These are phyloP conservation scores for Fratercula arctica DNA, from an alignment of 2,797 vertebrate genomes.

Conservation along the genomic window DNA sequence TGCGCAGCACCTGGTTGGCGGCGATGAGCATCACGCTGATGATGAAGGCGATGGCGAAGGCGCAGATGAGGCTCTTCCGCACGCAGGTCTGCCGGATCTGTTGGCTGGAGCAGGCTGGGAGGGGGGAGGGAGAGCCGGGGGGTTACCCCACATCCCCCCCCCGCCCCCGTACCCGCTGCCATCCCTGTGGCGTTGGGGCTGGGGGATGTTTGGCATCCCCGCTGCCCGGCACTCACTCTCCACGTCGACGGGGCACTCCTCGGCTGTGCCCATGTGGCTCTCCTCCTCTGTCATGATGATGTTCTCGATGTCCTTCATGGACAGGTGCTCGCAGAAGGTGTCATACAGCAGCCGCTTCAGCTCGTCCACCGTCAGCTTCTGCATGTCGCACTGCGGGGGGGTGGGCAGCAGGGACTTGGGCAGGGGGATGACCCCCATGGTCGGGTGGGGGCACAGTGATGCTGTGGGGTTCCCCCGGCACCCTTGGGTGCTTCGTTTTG, in stretches of 20 bases:
- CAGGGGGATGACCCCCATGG: rapidly evolving
- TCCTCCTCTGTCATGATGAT: slow-evolving; percentile 98
- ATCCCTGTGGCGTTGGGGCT: rapidly evolving
- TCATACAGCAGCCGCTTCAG: slow-evolving; percentile 95
- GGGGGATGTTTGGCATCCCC: rapidly evolving
- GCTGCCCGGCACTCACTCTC: slow-evolving; percentile 85
- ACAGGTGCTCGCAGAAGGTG: slow-evolving; percentile 97
- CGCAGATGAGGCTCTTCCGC: slow-evolving; percentile 96
- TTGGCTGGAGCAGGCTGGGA: slow-evolving; percentile 91
- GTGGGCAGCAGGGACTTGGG: not conserved
- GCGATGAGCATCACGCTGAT: slow-evolving; percentile 99
- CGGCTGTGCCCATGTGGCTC: slow-evolving; percentile 93
- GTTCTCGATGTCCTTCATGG: slow-evolving; percentile 99
- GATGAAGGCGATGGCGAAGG: slow-evolving; percentile 97
- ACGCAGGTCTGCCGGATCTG: slow-evolving; percentile 98
- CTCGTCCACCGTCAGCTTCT: slow-evolving; percentile 97
- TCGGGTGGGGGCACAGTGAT: rapidly evolving
- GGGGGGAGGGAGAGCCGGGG: not conserved
- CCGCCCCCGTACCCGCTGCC: rapidly evolving
- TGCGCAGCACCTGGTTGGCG: slow-evolving; percentile 97
- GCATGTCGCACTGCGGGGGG: slow-evolving; percentile 91
- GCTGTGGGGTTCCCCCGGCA: rapidly evolving
- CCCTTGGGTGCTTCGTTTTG: not conserved
- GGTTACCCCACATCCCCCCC: not conserved
- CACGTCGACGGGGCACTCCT: slow-evolving; percentile 93